Evolutionary conservation across 2,888 invertebrate species (phyloP).

Genomic region (Bugulina stolonifera): DNA sequence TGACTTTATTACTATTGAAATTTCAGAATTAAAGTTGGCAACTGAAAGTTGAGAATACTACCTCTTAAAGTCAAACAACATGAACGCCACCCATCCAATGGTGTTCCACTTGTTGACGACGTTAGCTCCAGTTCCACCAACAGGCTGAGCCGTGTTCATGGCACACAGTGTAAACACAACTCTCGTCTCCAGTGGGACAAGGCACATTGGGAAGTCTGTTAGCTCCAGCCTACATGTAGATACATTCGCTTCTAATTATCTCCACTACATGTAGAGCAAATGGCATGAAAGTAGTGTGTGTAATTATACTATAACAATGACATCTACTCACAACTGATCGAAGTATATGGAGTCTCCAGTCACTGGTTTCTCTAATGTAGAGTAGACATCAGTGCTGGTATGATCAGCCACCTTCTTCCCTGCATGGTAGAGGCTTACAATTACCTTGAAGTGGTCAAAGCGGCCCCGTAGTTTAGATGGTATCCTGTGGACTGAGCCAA

Average conservation of each 20-base stretch:
- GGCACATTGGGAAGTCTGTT: conserved; percentile 14
- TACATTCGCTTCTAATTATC: too few species aligned
- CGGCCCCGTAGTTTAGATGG: conserved; percentile 26
- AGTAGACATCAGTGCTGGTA: conserved; percentile 1
- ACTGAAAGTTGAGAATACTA: background rate
- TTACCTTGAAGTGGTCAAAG: conserved; percentile 21
- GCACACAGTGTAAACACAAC: conserved; percentile 5
- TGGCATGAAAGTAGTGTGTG: too few species aligned
- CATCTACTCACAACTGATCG: conserved; percentile 1
- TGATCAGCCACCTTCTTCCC: background rate
- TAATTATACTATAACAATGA: background rate
- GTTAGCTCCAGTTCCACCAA: background rate
- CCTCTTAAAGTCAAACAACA: conserved; percentile 23
- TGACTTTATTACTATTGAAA: too few species aligned
- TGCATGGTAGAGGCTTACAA: conserved; percentile 18
- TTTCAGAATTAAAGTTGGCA: too few species aligned
- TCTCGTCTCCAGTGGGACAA: background rate
- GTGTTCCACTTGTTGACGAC: background rate
- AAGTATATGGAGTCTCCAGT: conserved; percentile 6
- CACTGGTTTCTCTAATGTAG: background rate
- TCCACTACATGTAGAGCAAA: too few species aligned
- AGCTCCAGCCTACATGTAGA: conserved; percentile 7
- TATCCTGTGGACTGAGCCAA: conserved; percentile 60
- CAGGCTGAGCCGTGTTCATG: conserved; percentile 10
- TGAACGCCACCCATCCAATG: conserved; percentile 15